Evolutionary conservation across 30 jellyfish, hydroid and myxozoan species (phyloP).

Genomic region (Cassiopea xamachana): DNA sequence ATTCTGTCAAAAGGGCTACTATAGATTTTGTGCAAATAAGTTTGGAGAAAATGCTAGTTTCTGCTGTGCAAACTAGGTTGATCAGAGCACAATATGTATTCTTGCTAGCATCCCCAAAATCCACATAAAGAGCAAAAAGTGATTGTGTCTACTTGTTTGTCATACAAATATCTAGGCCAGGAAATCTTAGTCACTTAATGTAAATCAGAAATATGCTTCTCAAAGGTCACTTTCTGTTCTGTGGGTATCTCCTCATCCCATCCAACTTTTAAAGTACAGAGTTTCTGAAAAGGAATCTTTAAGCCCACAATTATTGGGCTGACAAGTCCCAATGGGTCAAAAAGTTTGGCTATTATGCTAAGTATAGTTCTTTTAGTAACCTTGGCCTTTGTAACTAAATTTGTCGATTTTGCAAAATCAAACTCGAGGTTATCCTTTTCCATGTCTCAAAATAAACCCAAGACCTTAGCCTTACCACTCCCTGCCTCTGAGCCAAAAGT

Average conservation of each 20-base stretch:
- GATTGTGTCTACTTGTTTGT: background rate
- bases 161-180: conserved; percentile 37
- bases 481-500: conserved; percentile 34
- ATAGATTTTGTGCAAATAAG: conserved; percentile 56
- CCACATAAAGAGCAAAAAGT: conserved; percentile 23
- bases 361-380: conserved; percentile 36
- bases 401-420: background rate
- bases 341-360: conserved; percentile 31
- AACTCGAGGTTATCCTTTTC: conserved; percentile 32
- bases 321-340: conserved; percentile 65
- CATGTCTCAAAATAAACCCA: conserved; percentile 66
- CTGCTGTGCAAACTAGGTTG: conserved; percentile 15
- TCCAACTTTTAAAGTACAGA: conserved; percentile 54
- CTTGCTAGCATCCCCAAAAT: conserved; percentile 63
- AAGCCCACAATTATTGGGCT: conserved; percentile 33
- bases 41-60: conserved; percentile 15
- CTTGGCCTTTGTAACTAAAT: background rate
- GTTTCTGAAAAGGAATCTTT: conserved; percentile 37
- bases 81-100: conserved; percentile 65
- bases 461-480: conserved; percentile 21
- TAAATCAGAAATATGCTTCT: conserved; percentile 11
- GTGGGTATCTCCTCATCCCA: conserved; percentile 66
- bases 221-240: conserved; percentile 35
- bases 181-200: background rate
- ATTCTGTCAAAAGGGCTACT: conserved; percentile 45